phyloP scores from a whole-genome alignment of 2,113 vertebrate species.

The Acanthisitta chloris region DNA sequence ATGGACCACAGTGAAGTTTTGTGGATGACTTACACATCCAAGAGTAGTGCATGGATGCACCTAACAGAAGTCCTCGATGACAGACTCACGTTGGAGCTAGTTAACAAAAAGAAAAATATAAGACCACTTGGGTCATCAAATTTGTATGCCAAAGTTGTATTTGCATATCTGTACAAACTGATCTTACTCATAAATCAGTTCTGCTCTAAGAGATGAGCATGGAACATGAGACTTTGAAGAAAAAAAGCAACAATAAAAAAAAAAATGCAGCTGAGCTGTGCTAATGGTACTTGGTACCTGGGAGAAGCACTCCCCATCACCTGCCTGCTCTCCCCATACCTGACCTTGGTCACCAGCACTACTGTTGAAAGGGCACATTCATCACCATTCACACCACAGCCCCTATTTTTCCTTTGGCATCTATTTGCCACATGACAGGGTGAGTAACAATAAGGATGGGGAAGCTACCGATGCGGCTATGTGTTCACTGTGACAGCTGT shows the following conservation, averaged over 20 bases:
- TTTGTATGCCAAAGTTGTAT: neutral
- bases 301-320: neutral
- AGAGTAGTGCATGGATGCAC: neutral
- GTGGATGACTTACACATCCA: neutral
- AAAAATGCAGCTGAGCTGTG: neutral
- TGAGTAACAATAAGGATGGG: neutral
- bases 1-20: neutral
- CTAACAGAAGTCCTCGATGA: neutral
- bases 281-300: neutral
- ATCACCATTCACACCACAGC: neutral
- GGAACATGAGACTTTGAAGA: neutral
- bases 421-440: neutral
- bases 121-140: neutral
- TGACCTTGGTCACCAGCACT: neutral
- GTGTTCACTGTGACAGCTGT: neutral
- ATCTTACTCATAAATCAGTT: neutral
- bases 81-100: fast-evolving
- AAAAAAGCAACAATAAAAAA: neutral
- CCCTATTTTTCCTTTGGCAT: fast-evolving
- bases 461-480: fast-evolving
- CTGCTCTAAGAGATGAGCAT: neutral
- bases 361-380: fast-evolving
- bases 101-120: neutral
- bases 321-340: neutral
- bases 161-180: neutral